Evolutionary conservation across 1,140 invertebrate species (phyloP), one percentile per base, ranked within the genome.

Genomic region (Phortica variegata): DNA sequence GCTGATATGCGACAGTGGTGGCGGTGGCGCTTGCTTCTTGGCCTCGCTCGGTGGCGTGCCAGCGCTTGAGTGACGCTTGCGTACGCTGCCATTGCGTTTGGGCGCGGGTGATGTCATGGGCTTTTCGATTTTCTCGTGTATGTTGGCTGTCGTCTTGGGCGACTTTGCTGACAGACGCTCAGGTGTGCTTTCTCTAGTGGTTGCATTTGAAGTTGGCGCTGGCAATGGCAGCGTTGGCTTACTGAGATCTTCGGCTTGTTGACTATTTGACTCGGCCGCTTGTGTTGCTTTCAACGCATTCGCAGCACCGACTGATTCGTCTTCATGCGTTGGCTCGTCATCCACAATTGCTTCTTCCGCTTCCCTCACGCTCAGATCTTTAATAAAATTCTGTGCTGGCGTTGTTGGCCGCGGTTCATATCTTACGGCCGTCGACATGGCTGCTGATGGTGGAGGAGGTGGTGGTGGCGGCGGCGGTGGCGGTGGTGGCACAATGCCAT

Each of bases 211-310:
- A n/a, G n/a, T n/a, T n/a, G n/a, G n/a, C n/a, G 9, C 7, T 49
- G 7, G 36, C 18, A n/a, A n/a, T n/a, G n/a, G n/a, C n/a, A n/a
- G n/a, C n/a, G n/a, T n/a, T 2, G 65, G 56, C 21, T 60, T 70
- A 26, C 59, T 70, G 1, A 70, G 50, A 49, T 70, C 65, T 37
- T 70, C 65, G 0, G 65, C 65, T 36, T 60, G 54, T 17, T n/a
- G n/a, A n/a, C n/a, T n/a, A n/a, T n/a, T n/a, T n/a, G n/a, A n/a
- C 17, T 45, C 58, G 1, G 26, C 17, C 1, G 29, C 42, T 34
- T 10, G 33, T 34, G 33, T 10, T 34, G 33, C 47, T 9, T 39
- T 29, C 26, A 29, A n/a, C n/a, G n/a, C n/a, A n/a, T n/a, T n/a
- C n/a, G n/a, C n/a, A n/a, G n/a, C n/a, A n/a, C n/a, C n/a, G n/a